These are phyloP conservation scores for Pogonophryne albipinna DNA, from an alignment of 2,797 vertebrate genomes.

Conservation along the genomic window DNA sequence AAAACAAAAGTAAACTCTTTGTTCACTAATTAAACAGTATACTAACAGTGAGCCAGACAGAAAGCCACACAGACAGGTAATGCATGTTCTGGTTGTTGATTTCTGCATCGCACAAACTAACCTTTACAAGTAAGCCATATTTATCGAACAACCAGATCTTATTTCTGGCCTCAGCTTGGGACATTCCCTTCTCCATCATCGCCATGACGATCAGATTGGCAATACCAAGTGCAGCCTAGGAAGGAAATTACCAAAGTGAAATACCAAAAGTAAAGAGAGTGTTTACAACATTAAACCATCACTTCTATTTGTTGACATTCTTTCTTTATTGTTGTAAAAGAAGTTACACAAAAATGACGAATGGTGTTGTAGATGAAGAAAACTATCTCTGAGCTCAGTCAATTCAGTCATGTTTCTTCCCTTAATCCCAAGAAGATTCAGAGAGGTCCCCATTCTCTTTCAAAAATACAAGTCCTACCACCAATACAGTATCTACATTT, in stretches of 20 bases:
- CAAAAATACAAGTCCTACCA: neutral
- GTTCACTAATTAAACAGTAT: neutral
- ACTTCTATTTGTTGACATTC: neutral
- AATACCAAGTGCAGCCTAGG: slow-evolving; percentile 95
- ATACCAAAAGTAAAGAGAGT: neutral
- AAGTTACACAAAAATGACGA: no score
- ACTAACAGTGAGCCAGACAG: slow-evolving; percentile 36
- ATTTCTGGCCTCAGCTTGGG: slow-evolving; percentile 86
- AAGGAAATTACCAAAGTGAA: neutral
- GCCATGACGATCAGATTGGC: slow-evolving; percentile 97
- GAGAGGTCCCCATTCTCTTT: neutral
- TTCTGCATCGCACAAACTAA: slow-evolving; percentile 64
- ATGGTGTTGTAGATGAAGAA: neutral
- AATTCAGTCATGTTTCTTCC: neutral
- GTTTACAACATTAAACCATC: neutral
- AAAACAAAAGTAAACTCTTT: slow-evolving; percentile 8
- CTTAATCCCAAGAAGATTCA: neutral
- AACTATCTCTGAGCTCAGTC: neutral
- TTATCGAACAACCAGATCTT: slow-evolving; percentile 98
- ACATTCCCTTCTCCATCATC: slow-evolving; percentile 90
- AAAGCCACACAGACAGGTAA: slow-evolving; percentile 43
- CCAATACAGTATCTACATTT: neutral
- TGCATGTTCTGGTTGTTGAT: slow-evolving; percentile 2
- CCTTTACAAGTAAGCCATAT: slow-evolving; percentile 91
- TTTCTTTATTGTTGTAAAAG: no score